Base-by-base conservation (phyloP, 2,797 vertebrate genomes). In the Pantherophis vulpinus region DNA sequence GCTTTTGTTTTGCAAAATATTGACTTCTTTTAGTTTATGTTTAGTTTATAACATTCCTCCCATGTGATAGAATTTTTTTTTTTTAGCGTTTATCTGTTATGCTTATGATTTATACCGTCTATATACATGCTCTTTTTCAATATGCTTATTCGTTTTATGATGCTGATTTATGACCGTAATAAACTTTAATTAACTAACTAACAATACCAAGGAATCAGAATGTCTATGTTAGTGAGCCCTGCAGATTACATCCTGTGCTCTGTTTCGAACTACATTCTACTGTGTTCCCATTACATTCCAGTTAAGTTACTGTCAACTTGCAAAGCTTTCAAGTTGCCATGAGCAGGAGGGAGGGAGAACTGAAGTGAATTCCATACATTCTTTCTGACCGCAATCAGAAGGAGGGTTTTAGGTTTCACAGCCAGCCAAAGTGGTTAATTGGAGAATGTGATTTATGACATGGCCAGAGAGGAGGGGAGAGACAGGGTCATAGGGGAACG, bases 211-310 rank as follows among this genome's bases (percentile, higher is more conserved):
- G 58, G 29, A 37, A 86, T 27, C 20, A n/a, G 56, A 60, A 7
- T 3, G 42, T 18, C 29, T 61, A 32, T 74, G 89, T 83, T 92
- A 25, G 42, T 66, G 89, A 92, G 18, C 54, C 56, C 58, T 42
- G 32, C n/a, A 47, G 55, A 47, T 14, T 37, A 56, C 20, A 20
- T 70, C 87, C 55, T 0, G 0, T 9, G 3, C 92, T 90, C 20
- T 60, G 29, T 27, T 91, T 55, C 87, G 90, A 93, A 90, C 89
- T 58, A 60, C 11, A n/a, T 91, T 93, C 70, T 59, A 10, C 37
- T 74, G 55, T 3, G 32, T 89, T n/a, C 55, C 47, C 59, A 16
- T 37, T 9, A 6, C 18, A 11, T 13, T 54, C 25, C 37, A 12
- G 16, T 51, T 59, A 25, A 55, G 1, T 58, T 27, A 37, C n/a